phyloP scores from a whole-genome alignment of 1,140 invertebrate species.

The Bradysia coprophila region DNA sequence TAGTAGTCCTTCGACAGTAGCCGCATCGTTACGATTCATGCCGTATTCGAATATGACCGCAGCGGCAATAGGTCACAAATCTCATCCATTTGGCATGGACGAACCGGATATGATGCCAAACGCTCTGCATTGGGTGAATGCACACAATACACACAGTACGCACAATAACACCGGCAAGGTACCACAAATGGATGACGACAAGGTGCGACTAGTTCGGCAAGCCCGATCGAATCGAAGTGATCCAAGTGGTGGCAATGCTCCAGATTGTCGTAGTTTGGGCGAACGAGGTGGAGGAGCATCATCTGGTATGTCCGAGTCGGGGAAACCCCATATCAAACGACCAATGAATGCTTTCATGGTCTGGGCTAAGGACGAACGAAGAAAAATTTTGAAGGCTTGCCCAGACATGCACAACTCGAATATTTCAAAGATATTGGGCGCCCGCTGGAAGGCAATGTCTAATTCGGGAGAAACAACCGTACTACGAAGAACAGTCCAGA shows the following conservation, averaged over 20 bases:
- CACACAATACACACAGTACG: no score
- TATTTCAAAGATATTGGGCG: slow-evolving; percentile 97
- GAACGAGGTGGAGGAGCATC: slow-evolving; percentile 31
- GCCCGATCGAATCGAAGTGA: slow-evolving; percentile 17
- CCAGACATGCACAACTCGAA: slow-evolving; percentile 99
- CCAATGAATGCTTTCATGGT: slow-evolving; percentile 99
- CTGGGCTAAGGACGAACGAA: slow-evolving; percentile 93
- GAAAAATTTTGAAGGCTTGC: slow-evolving; percentile 95
- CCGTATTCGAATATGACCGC: neutral
- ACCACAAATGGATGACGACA: slow-evolving; percentile 3
- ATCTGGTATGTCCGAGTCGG: slow-evolving; percentile 30
- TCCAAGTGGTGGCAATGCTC: neutral
- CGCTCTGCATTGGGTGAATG: no score
- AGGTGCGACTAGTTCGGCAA: slow-evolving; percentile 4
- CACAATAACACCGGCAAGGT: neutral
- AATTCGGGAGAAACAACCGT: slow-evolving; percentile 97
- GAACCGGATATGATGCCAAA: slow-evolving; percentile 2
- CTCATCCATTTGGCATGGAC: neutral
- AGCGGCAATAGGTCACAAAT: neutral
- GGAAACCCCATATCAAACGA: slow-evolving; percentile 91
- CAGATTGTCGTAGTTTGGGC: no score
- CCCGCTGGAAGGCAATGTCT: slow-evolving; percentile 95
- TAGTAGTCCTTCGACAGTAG: neutral
- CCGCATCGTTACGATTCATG: slow-evolving; percentile 1
- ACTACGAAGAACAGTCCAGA: slow-evolving; percentile 96